A percentile compares a stretch with the other conserved stretches of the same genome.
Evolutionary conservation across 2,113 vertebrate genomes (phyloP).

Genomic region (Coturnix japonica): DNA sequence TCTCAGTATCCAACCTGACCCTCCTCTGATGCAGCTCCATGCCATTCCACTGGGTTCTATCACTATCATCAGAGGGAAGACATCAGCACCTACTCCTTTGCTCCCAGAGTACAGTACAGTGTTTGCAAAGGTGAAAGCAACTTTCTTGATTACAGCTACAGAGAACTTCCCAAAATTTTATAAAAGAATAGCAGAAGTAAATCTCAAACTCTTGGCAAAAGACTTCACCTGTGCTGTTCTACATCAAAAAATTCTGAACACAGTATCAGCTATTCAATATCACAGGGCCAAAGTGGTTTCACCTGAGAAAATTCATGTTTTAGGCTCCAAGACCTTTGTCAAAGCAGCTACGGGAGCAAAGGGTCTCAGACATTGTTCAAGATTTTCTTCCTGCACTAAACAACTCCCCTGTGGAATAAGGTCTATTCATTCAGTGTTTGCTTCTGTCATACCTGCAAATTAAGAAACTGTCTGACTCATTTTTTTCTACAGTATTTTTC

Average conservation of each 20-base stretch:
- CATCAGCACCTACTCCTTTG: neutral
- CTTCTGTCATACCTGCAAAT: neutral
- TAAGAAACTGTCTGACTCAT: neutral
- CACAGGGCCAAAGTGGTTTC: neutral
- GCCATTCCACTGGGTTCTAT: neutral
- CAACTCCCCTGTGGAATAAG: no score
- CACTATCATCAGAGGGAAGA: neutral
- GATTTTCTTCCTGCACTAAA: neutral
- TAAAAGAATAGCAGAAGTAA: neutral
- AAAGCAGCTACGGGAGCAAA: neutral
- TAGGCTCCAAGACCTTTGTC: neutral
- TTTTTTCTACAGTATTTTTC: neutral
- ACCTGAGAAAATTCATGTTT: neutral
- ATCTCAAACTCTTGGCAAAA: neutral
- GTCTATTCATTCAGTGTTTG: neutral
- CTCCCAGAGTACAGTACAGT: neutral
- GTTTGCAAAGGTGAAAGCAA: neutral
- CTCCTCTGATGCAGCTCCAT: neutral
- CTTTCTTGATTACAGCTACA: neutral
- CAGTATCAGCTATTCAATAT: accelerated
- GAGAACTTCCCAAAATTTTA: neutral
- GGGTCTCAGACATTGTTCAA: neutral
- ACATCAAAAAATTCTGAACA: neutral
- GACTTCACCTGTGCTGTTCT: neutral
- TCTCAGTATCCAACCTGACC: neutral